Percentiles rank a stretch among this genome's conserved stretches.
Conservation (phyloP, 2,797 vertebrate genomes). For the Rachycentron canadum region DNA sequence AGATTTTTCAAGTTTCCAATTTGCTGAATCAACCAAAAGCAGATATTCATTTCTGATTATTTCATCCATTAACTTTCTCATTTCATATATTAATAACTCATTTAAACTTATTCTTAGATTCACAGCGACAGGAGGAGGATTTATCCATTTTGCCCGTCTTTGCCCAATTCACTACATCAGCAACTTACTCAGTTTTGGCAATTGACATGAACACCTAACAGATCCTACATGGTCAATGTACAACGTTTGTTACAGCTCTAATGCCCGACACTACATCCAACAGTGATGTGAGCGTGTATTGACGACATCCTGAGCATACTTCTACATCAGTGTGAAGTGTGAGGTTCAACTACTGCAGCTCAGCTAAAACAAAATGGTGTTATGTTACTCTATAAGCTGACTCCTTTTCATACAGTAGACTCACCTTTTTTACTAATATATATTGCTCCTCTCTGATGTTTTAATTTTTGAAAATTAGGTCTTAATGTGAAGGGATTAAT, state of each 20-base stretch:
- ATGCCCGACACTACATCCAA: background rate
- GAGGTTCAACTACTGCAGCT: background rate
- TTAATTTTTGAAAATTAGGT: background rate
- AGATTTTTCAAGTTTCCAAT: no score
- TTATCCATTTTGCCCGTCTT: no score
- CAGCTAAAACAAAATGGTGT: background rate
- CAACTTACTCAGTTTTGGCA: no score
- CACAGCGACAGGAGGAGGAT: no score
- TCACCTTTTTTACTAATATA: background rate
- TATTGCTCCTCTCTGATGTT: background rate
- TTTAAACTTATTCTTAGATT: no score
- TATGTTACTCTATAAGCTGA: background rate
- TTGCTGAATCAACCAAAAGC: no score
- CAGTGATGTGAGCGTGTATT: background rate
- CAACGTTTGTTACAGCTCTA: background rate
- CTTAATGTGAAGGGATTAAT: background rate
- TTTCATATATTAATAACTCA: no score
- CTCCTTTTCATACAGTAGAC: background rate
- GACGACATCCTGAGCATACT: background rate
- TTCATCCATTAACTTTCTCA: no score
- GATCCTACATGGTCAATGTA: background rate
- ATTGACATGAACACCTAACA: background rate
- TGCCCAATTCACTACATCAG: no score
- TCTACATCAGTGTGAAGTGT: background rate
- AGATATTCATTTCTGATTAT: no score